These are phyloP conservation scores for Drosophila leonis DNA, from an alignment of 2,888 invertebrate species.

Conservation along the genomic window DNA sequence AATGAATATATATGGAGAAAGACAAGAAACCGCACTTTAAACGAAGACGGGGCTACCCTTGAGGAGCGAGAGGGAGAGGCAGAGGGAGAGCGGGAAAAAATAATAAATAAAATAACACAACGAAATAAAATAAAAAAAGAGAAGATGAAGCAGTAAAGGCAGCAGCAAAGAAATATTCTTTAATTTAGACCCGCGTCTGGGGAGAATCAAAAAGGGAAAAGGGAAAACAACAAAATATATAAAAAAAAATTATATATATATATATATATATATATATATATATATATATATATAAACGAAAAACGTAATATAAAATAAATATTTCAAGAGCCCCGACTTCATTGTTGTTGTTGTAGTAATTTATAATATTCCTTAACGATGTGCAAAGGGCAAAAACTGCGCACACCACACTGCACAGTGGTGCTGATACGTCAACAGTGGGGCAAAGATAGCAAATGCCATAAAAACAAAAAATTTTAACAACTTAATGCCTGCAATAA, in stretches of 20 bases:
- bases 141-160: constrained; percentile 26
- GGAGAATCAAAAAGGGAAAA: constrained; percentile 43
- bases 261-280: constrained; percentile 19
- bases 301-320: constrained; percentile 80
- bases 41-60: constrained; percentile 66
- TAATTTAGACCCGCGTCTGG: constrained; percentile 75
- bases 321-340: constrained; percentile 67
- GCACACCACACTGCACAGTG: constrained; percentile 58
- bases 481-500: not conserved
- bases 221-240: constrained; percentile 40
- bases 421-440: constrained; percentile 1
- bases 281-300: constrained; percentile 27
- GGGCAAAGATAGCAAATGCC: not conserved
- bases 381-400: constrained; percentile 78
- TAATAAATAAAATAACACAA: constrained; percentile 75
- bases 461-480: not conserved
- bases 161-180: constrained; percentile 72
- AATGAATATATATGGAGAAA: constrained; percentile 80
- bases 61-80: constrained; percentile 1
- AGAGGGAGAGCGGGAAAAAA: constrained; percentile 34
- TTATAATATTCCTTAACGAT: constrained; percentile 84
- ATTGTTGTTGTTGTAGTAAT: constrained; percentile 80
- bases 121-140: constrained; percentile 59
- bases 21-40: constrained; percentile 81
- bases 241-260: constrained; percentile 27